A percentile compares a stretch with the other conserved stretches of the same genome.
phyloP scores from a whole-genome alignment of 2,888 invertebrate genomes.

The Hypolimnas misippus region DNA sequence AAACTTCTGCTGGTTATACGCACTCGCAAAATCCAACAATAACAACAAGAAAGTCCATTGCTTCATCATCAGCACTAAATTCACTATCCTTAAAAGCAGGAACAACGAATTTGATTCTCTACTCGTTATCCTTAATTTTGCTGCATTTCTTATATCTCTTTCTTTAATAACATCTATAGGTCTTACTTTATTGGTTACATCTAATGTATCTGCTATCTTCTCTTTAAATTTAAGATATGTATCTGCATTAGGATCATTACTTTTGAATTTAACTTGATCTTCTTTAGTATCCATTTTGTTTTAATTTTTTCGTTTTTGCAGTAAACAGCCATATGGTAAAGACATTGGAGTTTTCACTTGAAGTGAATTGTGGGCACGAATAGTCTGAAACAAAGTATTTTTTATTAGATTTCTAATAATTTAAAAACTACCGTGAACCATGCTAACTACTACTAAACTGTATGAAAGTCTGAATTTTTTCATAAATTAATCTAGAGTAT shows the following conservation, averaged over 20 bases:
- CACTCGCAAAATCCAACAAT: conserved; percentile 57
- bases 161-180: conserved; percentile 21
- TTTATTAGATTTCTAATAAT: neutral
- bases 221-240: conserved; percentile 15
- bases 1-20: conserved; percentile 72
- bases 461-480: too few species aligned
- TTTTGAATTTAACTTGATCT: conserved; percentile 17
- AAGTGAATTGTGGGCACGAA: neutral
- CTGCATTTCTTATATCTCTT: conserved; percentile 48
- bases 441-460: too few species aligned
- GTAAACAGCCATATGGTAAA: conserved; percentile 33
- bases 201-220: conserved; percentile 12
- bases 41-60: conserved; percentile 56
- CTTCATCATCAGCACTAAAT: conserved; percentile 48
- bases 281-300: conserved; percentile 32
- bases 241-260: conserved; percentile 13
- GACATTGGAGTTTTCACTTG: conserved; percentile 16
- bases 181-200: conserved; percentile 17
- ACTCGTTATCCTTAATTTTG: conserved; percentile 64
- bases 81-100: conserved; percentile 68
- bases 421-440: too few species aligned
- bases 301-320: conserved; percentile 14
- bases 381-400: conserved; percentile 26
- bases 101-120: conserved; percentile 71
- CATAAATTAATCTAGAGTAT: too few species aligned